Evolutionary conservation across 2,113 vertebrate genomes (phyloP).

Genomic region (Corythaixoides concolor): DNA sequence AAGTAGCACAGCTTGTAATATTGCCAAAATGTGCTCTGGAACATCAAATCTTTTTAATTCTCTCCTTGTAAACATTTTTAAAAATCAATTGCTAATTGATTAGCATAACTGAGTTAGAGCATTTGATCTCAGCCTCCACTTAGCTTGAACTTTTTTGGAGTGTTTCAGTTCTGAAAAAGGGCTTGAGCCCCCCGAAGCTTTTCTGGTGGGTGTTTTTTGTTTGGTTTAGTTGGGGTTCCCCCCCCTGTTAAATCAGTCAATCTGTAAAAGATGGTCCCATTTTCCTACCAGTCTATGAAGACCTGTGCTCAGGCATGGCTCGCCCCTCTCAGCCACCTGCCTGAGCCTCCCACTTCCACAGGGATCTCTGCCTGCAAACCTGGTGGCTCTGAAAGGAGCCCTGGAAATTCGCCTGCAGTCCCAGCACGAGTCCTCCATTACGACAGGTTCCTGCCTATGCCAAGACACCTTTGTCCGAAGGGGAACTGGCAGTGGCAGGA

Average conservation of each 20-base stretch:
- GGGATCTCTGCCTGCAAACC: background rate
- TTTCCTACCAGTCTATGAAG: background rate
- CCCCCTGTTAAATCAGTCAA: background rate
- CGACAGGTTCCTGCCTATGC: background rate
- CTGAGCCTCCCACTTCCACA: background rate
- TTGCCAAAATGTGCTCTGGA: background rate
- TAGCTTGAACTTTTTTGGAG: background rate
- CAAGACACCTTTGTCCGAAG: no score
- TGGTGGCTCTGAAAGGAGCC: background rate
- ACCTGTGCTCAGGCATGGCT: background rate
- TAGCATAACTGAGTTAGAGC: background rate
- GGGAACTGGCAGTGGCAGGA: background rate
- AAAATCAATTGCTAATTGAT: background rate
- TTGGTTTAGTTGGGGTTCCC: background rate
- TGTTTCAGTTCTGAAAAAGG: background rate
- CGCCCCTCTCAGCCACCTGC: background rate
- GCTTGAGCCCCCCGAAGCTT: background rate
- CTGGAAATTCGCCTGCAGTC: background rate
- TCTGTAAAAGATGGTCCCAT: background rate
- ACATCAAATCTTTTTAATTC: background rate
- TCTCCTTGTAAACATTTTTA: background rate
- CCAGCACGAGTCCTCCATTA: fast-evolving
- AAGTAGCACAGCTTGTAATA: background rate
- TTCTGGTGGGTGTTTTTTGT: background rate
- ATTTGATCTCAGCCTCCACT: background rate